Conservation (phyloP, 1,140 invertebrate species). For the Brachionus rotundiformis region DNA sequence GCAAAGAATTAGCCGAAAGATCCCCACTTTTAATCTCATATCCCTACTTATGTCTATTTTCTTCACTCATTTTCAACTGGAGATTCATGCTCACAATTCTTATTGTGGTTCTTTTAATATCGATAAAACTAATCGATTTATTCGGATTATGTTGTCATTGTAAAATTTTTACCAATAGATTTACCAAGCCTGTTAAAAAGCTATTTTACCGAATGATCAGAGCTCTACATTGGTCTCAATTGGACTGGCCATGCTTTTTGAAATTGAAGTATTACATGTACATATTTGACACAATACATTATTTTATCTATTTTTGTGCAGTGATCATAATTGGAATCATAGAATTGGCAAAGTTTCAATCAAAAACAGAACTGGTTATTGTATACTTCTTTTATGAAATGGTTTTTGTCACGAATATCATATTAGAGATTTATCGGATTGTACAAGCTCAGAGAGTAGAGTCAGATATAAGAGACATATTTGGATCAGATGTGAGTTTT, state of each 20-base stretch:
- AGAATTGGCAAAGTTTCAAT: neutral
- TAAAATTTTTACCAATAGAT: neutral
- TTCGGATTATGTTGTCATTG: neutral
- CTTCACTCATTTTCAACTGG: constrained; percentile 15
- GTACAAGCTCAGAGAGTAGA: constrained; percentile 11
- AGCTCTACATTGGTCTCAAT: neutral
- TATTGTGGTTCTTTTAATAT: neutral
- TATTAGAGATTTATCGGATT: neutral
- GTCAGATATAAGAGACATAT: constrained; percentile 8
- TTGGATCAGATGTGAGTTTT: constrained; percentile 10
- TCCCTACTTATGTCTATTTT: neutral
- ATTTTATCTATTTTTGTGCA: constrained; percentile 15
- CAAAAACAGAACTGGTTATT: neutral
- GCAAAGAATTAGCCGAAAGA: constrained; percentile 19
- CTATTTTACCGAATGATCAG: constrained; percentile 6
- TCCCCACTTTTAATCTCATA: neutral
- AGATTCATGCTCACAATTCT: neutral
- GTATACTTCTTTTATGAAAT: neutral
- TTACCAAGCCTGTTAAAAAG: constrained; percentile 4
- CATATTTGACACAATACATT: constrained; percentile 30
- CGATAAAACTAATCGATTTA: neutral
- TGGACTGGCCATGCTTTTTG: constrained; percentile 32
- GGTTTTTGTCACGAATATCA: neutral
- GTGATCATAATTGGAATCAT: neutral
- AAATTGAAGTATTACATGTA: constrained; percentile 5